Base-by-base conservation (phyloP, 2,888 invertebrate genomes). In the Mactromeris polynyma region DNA sequence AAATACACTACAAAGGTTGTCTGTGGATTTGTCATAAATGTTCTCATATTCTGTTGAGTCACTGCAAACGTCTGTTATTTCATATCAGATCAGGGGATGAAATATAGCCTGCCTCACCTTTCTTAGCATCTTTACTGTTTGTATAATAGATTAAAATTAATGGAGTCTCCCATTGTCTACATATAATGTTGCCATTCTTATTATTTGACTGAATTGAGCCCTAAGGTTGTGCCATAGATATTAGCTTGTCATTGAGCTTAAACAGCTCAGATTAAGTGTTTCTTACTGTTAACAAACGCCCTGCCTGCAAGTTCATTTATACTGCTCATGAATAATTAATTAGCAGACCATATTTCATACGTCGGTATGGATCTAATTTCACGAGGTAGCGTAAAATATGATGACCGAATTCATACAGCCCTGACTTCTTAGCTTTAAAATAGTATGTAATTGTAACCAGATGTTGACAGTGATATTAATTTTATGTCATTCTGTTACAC, bases 241-340 rank as follows among this genome's bases (percentile, higher is more conserved):
- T 73, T 73, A 19, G 26, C 33, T 73, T 73, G 73, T 73, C 73
- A 73, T 73, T 33, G 33, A 36, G 36, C 26, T n/a, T 26, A 58
- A 26, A n/a, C 26, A 11, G n/a, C 58, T 64, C 26, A 26, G 58
- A 64, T 64, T 64, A 26, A 64, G n/a, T 64, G 58, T 64, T 6
- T 64, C 26, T 64, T 64, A 64, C 58, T 26, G 26, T 26, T n/a
- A 64, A 64, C 58, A 64, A 64, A 64, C 58, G 26, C 58, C 58
- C 58, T 64, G 58, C 58, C 58, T 64, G 58, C 58, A 64, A 64
- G 58, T 64, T 26, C 26, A 64, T 64, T 64, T 64, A 64, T 64
- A n/a, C 58, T 26, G 0, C 46, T 83, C 83, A 83, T 83, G 83
- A 83, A 83, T 83, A 69, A 83, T 73, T 83, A 83, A 83, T 83